These are phyloP conservation scores for Aradophagus sp. DNA, from an alignment of 1,140 invertebrate genomes.

Conservation along the genomic window DNA sequence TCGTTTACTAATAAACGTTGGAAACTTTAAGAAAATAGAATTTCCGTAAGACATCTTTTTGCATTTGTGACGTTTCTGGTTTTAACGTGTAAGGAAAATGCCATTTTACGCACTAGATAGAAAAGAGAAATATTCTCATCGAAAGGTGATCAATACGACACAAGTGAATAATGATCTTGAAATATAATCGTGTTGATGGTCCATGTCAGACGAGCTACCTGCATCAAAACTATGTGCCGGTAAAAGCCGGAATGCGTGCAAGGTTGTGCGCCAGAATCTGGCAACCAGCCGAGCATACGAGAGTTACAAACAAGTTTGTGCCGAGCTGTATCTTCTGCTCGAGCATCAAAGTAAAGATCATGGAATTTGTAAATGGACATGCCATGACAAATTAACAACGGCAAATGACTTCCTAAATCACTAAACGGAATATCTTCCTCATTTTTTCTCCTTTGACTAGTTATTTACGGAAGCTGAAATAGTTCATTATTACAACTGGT, in stretches of 20 bases:
- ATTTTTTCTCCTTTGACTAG: not conserved
- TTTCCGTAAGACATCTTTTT: too few relatives aligned
- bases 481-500: too few relatives aligned
- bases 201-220: slow-evolving; percentile 32
- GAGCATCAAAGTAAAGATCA: slow-evolving; percentile 33
- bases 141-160: too few relatives aligned
- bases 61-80: too few relatives aligned
- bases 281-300: slow-evolving; percentile 40
- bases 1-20: too few relatives aligned
- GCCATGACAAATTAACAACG: slow-evolving; percentile 24
- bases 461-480: too few relatives aligned
- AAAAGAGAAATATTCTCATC: too few relatives aligned
- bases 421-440: not conserved
- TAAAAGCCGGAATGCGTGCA: slow-evolving; percentile 41
- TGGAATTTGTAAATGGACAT: slow-evolving; percentile 30
- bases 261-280: slow-evolving; percentile 33
- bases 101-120: too few relatives aligned
- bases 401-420: slow-evolving; percentile 7
- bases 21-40: too few relatives aligned
- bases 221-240: slow-evolving; percentile 31
- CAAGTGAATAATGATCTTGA: not conserved
- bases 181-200: slow-evolving; percentile 7
- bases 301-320: slow-evolving; percentile 48
- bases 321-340: slow-evolving; percentile 39
- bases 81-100: too few relatives aligned